A percentile compares a stretch with the other conserved stretches of the same genome.
phyloP scores from a whole-genome alignment of 1,140 invertebrate genomes.

The Coptotermes formosanus region DNA sequence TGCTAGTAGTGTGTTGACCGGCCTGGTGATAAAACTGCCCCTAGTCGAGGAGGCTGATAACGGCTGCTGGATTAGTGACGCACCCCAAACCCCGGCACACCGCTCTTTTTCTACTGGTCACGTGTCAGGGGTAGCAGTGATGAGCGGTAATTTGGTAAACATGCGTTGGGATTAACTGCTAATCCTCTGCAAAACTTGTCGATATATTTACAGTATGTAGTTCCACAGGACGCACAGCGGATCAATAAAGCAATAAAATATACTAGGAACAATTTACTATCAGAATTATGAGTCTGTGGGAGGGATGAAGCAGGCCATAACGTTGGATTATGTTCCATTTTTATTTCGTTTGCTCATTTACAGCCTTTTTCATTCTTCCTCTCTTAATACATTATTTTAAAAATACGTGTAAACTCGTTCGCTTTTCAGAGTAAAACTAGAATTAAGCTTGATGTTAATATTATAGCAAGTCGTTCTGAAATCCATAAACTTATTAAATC shows the following conservation, averaged over 20 bases:
- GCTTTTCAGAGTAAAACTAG: not conserved
- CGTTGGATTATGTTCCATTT: not conserved
- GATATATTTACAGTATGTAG: not conserved
- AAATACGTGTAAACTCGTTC: not conserved
- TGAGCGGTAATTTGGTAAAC: constrained; percentile 11
- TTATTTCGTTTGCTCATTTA: not conserved
- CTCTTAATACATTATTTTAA: not conserved
- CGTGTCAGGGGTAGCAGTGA: not conserved
- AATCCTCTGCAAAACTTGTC: not conserved
- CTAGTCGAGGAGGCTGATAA: not conserved
- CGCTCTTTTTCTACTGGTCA: not conserved
- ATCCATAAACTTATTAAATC: no score
- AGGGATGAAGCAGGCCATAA: not conserved
- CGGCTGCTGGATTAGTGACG: not conserved
- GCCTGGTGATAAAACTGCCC: not conserved
- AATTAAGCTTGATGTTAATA: not conserved
- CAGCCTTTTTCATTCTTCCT: not conserved
- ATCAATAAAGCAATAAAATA: not conserved
- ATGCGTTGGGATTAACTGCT: not conserved
- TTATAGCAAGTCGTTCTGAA: no score
- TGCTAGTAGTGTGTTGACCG: not conserved
- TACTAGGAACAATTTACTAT: constrained; percentile 17
- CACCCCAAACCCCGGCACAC: no score
- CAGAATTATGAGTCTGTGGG: not conserved
- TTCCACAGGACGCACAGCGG: not conserved